phyloP scores from a whole-genome alignment of 2,797 vertebrate species.

The Yasuhikotakia modesta region DNA sequence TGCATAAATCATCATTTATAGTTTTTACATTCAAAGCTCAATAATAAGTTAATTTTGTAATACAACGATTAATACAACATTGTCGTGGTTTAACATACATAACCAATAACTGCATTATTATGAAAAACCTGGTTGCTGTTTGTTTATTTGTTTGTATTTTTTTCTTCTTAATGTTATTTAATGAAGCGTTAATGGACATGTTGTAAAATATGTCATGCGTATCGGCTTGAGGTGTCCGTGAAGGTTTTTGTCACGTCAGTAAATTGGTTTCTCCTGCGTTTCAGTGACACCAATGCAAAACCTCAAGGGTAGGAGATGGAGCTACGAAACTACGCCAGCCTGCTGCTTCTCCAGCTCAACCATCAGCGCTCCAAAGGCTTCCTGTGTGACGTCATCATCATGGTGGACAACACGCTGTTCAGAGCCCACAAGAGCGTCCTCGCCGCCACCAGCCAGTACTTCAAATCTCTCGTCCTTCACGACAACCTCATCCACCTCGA shows the following conservation, averaged over 20 bases:
- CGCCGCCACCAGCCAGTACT: slow-evolving; percentile 98
- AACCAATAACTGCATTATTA: too few species aligned
- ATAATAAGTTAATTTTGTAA: too few species aligned
- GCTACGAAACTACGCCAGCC: slow-evolving; percentile 99
- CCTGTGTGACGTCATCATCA: slow-evolving; percentile 97
- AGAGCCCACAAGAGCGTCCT: slow-evolving; percentile 97
- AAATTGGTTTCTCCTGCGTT: background rate
- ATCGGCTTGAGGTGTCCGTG: too few species aligned
- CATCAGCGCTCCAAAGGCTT: slow-evolving; percentile 99
- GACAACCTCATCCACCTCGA: slow-evolving; percentile 99
- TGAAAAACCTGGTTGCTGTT: too few species aligned
- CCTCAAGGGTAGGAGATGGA: slow-evolving; percentile 86
- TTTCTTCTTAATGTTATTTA: too few species aligned
- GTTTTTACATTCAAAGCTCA: too few species aligned
- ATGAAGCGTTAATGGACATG: too few species aligned
- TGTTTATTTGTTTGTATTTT: too few species aligned
- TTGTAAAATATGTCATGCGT: too few species aligned
- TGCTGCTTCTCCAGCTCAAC: slow-evolving; percentile 98
- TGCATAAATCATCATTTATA: too few species aligned
- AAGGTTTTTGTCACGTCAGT: background rate
- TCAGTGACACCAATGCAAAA: slow-evolving; percentile 55
- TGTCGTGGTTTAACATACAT: too few species aligned
- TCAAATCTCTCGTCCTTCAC: slow-evolving; percentile 96
- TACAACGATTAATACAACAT: too few species aligned
- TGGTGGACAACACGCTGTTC: slow-evolving; percentile 98